Percentiles rank a stretch among this genome's conserved stretches.
Conservation (phyloP, 2,113 vertebrate species). For the Andinoacara biseriatus region DNA sequence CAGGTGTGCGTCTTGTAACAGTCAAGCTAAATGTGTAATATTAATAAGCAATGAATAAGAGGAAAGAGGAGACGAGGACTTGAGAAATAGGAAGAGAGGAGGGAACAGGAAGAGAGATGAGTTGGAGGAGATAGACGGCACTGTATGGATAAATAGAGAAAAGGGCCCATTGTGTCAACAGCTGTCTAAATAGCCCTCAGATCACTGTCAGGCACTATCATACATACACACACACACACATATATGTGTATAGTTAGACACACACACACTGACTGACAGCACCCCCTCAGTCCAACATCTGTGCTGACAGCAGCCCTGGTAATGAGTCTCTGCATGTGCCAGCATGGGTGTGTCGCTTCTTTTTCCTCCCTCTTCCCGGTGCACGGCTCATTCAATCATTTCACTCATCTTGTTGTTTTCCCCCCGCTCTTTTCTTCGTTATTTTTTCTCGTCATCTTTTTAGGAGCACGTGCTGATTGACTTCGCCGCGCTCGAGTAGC, state of each 20-base stretch:
- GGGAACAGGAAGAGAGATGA: conserved; percentile 61
- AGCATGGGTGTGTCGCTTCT: conserved; percentile 68
- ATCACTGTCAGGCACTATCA: conserved; percentile 67
- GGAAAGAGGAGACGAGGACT: conserved; percentile 42
- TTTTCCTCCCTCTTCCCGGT: conserved; percentile 52
- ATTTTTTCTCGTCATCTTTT: conserved; percentile 28
- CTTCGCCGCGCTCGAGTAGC: conserved; percentile 22
- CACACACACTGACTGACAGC: conserved; percentile 73
- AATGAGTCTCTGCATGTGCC: conserved; percentile 77
- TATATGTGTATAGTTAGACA: conserved; percentile 36
- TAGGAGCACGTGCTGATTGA: conserved; percentile 40
- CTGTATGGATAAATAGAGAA: conserved; percentile 74
- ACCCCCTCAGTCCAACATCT: conserved; percentile 81
- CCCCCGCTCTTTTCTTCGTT: not conserved
- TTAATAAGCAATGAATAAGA: conserved; percentile 44
- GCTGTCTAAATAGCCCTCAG: conserved; percentile 80
- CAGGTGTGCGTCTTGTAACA: conserved; percentile 61
- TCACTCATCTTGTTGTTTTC: conserved; percentile 41
- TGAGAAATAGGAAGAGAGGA: not conserved
- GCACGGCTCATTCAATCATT: conserved; percentile 60
- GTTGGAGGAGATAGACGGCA: conserved; percentile 68
- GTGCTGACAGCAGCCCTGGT: conserved; percentile 79
- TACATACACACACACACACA: conserved; percentile 17
- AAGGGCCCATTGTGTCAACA: conserved; percentile 77
- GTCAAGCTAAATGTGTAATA: conserved; percentile 33